Conservation (phyloP, 1,140 invertebrate genomes). For the Saccostrea cuccullata region DNA sequence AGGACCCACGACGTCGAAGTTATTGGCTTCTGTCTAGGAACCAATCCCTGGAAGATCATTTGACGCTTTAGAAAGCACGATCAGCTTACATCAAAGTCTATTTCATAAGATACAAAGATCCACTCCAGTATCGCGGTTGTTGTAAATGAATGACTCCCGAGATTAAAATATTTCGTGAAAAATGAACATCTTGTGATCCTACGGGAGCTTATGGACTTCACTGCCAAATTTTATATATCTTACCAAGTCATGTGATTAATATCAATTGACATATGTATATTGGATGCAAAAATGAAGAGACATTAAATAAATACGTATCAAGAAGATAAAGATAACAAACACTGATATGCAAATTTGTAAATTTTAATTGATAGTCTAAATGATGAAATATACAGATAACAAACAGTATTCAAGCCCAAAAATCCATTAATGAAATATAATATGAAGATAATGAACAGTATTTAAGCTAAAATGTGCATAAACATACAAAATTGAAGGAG, state of each 20-base stretch:
- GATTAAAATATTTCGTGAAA: neutral
- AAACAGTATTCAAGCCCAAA: no score
- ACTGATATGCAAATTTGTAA: no score
- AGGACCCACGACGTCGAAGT: neutral
- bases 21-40: neutral
- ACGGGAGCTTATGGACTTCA: neutral
- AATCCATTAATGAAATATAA: no score
- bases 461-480: no score
- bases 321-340: no score
- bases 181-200: neutral
- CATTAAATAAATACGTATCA: no score
- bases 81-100: conserved; percentile 14
- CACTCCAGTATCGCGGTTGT: neutral
- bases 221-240: neutral
- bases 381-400: no score
- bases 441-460: no score
- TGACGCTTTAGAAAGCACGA: conserved; percentile 10
- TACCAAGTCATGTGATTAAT: neutral
- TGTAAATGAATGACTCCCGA: conserved; percentile 8
- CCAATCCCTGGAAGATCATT: neutral
- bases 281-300: no score
- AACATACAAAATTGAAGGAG: no score
- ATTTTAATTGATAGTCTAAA: no score
- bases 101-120: conserved; percentile 12
- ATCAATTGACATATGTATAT: neutral